Evolutionary conservation across 2,888 invertebrate species (phyloP).

Genomic region (Coremacera marginata): DNA sequence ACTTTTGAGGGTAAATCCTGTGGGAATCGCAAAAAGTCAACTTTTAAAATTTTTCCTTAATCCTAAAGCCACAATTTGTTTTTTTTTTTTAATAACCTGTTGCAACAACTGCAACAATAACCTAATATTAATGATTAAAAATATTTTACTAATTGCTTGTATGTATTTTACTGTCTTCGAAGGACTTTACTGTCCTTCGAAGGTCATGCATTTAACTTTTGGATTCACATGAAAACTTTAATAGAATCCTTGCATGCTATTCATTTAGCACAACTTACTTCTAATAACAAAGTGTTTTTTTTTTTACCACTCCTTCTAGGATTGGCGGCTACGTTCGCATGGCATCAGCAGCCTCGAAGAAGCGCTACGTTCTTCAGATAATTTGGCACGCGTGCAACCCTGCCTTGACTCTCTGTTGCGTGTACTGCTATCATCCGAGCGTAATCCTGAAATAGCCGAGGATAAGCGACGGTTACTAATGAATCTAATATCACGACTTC

Average conservation of each 20-base stretch:
- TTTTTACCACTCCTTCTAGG: slow-evolving; percentile 52
- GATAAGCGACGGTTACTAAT: slow-evolving; percentile 65
- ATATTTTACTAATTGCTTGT: too few species aligned
- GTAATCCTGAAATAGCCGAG: slow-evolving; percentile 68
- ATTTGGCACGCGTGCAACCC: slow-evolving; percentile 72
- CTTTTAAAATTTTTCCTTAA: too few species aligned
- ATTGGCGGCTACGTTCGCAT: slow-evolving; percentile 67
- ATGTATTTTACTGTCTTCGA: too few species aligned
- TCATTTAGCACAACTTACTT: not conserved
- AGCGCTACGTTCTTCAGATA: slow-evolving; percentile 71
- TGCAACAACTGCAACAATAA: too few species aligned
- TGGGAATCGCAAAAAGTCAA: too few species aligned
- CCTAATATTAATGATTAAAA: too few species aligned
- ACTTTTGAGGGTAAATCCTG: too few species aligned
- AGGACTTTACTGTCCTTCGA: not conserved
- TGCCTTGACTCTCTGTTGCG: slow-evolving; percentile 76
- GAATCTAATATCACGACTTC: slow-evolving; percentile 67
- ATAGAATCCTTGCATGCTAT: not conserved
- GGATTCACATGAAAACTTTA: not conserved
- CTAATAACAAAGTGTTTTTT: not conserved
- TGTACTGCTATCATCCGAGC: slow-evolving; percentile 76
- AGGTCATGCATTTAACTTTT: too few species aligned
- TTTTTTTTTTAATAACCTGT: too few species aligned
- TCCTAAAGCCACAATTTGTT: too few species aligned
- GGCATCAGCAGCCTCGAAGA: slow-evolving; percentile 64